Evolutionary conservation across 2,113 vertebrate genomes (phyloP), one percentile per base, ranked within the genome.

Genomic region (Plecotus auritus): DNA sequence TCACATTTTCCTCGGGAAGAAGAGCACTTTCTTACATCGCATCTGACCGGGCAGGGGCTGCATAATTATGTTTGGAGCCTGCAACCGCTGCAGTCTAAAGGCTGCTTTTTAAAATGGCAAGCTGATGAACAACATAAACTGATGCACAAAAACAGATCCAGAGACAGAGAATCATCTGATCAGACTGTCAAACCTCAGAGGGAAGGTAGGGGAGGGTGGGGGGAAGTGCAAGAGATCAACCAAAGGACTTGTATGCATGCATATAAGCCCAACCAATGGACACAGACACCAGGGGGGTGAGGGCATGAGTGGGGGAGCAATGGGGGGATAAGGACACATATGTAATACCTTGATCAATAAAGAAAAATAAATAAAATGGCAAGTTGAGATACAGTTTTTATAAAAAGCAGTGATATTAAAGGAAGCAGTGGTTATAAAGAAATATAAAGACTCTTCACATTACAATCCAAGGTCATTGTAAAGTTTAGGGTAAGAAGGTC

Each of bases 1-100:
- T 96, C 78, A 94, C 80, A 96, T 94, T 97, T 97, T 96, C 95
- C 96, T 92, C 93, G 35, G 88, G 92, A 97, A 95, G 91, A 97
- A 89, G 85, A 95, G 83, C 12, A 13, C 90, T 94, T 92, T 87
- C 92, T 98, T 95, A 91, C 97, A 95, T 95, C 86, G 95, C 92
- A 97, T 81, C 23, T 93, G 95, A 94, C 92, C 93, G 35, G 86
- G 94, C 56, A 95, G 54, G 92, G 95, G 90, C 32, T 7, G 22
- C 47, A n/a, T 85, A 90, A 97, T 97, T 96, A 96, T 82, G 97
- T 97, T 13, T 94, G 93, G 94, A 93, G 95, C 67, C 96, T 94
- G 94, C 80, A 93, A 96, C 87, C 95, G 95, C 74, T 11, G 37
- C 40, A 83, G 73, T 96, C 61, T 61, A 78, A 95, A 88, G 84